Base-by-base conservation (phyloP, 2,113 vertebrate genomes). In the Oxygymnocypris stewartii region DNA sequence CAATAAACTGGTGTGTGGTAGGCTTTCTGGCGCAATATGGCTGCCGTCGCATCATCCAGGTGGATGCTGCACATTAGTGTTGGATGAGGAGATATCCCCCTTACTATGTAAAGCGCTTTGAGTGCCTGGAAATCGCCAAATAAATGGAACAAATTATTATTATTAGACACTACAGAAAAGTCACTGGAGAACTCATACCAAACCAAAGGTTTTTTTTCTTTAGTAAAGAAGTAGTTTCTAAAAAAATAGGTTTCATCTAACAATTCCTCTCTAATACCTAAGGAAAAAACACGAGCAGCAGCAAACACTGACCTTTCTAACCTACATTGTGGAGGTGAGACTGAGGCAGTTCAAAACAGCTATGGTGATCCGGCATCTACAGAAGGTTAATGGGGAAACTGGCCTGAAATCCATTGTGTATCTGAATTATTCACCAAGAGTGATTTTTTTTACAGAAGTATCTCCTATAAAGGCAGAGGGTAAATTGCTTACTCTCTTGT, bases 321-420 rank as follows among this genome's bases (percentile, higher is more conserved):
- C 61, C 12, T 61, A 35, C 49, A 80, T 67, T 76, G 79, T 76
- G 37, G 35, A 65, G 57, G 51, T 51, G 18, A 85, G 51, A 69
- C 40, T 6, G 12, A 85, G 35, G 82, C 35, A 37, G 44, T 63
- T 81, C 65, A n/a, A 49, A 69, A 57, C 25, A 54, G 18, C 54
- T 31, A 40, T 23, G 69, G 78, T 79, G 83, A 79, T 73, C 37
- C 76, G 37, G 78, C 28, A 74, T 65, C 87, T 44, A 23, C 51
- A 81, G 82, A 87, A 90, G 81, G 84, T 90, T 89, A 92, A 90
- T 92, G 83, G 87, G 87, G 90, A 87, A 84, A 88, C 23, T 40
- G 25, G 7, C 44, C 61, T 25, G 61, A 73, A 71, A 82, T 85
- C 47, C 11, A 84, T 75, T 40, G 49, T 87, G 75, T 13, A 14